These are phyloP conservation scores for Girardia tigrina DNA, from an alignment of 2,888 invertebrate species.

Conservation along the genomic window DNA sequence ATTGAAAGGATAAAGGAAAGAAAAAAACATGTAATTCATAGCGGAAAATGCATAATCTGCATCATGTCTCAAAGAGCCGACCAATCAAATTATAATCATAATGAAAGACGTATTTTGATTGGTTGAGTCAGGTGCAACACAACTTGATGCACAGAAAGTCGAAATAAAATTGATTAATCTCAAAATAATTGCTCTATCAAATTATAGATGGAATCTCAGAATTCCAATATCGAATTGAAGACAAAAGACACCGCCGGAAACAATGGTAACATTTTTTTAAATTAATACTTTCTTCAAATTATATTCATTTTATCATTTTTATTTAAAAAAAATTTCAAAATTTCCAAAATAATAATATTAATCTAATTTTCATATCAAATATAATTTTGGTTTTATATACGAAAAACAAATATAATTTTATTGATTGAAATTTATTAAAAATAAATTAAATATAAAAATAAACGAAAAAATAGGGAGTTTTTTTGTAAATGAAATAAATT, in stretches of 20 bases:
- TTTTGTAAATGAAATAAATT: too few relatives aligned
- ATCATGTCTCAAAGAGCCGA: conserved; percentile 1
- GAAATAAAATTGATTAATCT: conserved; percentile 20
- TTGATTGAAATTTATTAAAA: not conserved
- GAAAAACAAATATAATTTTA: not conserved
- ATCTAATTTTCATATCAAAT: not conserved
- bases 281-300: not conserved
- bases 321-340: not conserved
- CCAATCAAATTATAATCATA: not conserved
- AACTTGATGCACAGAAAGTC: not conserved
- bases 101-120: not conserved
- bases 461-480: not conserved
- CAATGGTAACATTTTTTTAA: not conserved
- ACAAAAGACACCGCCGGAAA: not conserved
- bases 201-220: conserved; percentile 20
- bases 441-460: not conserved
- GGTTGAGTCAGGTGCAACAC: not conserved
- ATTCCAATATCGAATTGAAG: not conserved
- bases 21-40: conserved; percentile 7
- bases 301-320: not conserved
- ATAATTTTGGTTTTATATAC: not conserved
- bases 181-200: conserved; percentile 12
- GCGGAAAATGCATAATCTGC: not conserved
- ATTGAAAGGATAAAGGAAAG: conserved; percentile 16
- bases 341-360: not conserved